Base-by-base conservation (phyloP, 2,888 invertebrate genomes). In the Drosophila paranaensis region DNA sequence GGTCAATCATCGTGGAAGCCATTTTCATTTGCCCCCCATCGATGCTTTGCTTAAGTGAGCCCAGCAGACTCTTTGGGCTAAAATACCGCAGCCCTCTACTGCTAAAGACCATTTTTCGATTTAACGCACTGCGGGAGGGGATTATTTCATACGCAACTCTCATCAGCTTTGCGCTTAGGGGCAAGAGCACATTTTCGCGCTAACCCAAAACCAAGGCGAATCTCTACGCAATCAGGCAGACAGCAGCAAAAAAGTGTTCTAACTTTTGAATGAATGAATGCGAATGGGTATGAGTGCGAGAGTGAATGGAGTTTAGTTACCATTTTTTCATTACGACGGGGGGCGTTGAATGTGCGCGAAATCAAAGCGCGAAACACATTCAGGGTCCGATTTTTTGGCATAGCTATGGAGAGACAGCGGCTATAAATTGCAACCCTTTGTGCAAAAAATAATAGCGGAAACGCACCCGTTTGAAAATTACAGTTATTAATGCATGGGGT, bases 371-470 rank as follows among this genome's bases (percentile, higher is more conserved):
- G 74, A 71, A 73, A 84, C 65, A 87, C 73, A 72, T 63, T 53
- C 65, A 45, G 54, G 46, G 43, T 30, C 45, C 33, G 35, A 48
- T 20, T 35, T 45, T 42, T 48, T 60, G 33, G 37, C 60, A 71
- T 58, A 63, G 69, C 70, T 70, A 63, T 64, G 16, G 45, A 37
- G 62, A n/a, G 63, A 60, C 45, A 25, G 48, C 81, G 88, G 81
- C 82, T 77, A 86, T 88, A 86, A 88, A 86, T 86, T 88, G 86
- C 88, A 86, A 86, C 88, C 85, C 85, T 88, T 88, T 86, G 64
- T 74, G 66, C 77, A 30, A 77, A 20, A 77, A 79, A 74, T 73
- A 67, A 64, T 74, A 60, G 63, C 70, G 71, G 71, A 79, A 73
- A 70, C 74, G 73, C 73, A 74, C 63, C 74, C 81, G 72, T 60